These are phyloP conservation scores for Tor tambroides DNA, from an alignment of 2,113 vertebrate species.

Conservation along the genomic window DNA sequence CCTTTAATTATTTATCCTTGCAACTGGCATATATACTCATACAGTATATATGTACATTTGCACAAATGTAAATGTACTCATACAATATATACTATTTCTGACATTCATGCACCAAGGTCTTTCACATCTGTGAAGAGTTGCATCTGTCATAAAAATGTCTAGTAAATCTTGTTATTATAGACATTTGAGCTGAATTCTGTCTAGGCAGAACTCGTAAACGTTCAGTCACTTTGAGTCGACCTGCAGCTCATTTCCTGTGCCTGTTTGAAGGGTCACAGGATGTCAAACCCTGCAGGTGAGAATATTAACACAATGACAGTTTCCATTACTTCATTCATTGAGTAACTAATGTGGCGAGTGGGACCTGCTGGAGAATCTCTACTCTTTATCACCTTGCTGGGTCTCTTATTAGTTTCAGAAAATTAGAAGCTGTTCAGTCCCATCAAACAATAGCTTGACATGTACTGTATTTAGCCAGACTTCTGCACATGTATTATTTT, in stretches of 20 bases:
- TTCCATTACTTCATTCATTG: slow-evolving; percentile 7
- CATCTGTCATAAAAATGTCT: neutral
- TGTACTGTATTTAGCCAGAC: neutral
- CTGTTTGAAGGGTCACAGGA: neutral
- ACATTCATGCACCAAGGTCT: neutral
- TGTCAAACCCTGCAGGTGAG: neutral
- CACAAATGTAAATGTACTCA: too few relatives aligned
- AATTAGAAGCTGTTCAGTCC: neutral
- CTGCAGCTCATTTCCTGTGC: neutral
- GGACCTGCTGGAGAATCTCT: slow-evolving; percentile 40
- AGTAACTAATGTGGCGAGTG: neutral
- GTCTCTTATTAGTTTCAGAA: slow-evolving; percentile 47
- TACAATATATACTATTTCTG: neutral
- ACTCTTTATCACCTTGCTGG: slow-evolving; percentile 50
- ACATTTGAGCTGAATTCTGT: neutral
- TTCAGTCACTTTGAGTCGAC: neutral
- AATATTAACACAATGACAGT: neutral
- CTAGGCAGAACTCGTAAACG: neutral
- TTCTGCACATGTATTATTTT: neutral
- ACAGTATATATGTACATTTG: too few relatives aligned
- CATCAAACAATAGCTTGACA: neutral
- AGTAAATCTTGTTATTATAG: too few relatives aligned
- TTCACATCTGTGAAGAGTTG: neutral
- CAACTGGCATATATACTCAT: too few relatives aligned
- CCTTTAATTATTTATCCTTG: too few relatives aligned